These are phyloP conservation scores for Ricordea florida DNA, from an alignment of 92 coral and sea anemone genomes.

Conservation along the genomic window DNA sequence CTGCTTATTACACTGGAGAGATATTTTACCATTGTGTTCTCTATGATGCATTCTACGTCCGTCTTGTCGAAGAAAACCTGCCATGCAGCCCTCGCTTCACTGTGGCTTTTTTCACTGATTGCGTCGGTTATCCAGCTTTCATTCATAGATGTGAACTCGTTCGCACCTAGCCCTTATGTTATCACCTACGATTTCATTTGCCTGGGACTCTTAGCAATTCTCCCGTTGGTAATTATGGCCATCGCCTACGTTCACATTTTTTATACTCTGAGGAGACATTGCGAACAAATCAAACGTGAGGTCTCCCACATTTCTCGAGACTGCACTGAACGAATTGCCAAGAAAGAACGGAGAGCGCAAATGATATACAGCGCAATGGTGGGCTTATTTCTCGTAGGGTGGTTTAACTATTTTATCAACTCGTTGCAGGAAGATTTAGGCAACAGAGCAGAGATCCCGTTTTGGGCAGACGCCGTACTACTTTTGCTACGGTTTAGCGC, in stretches of 20 bases:
- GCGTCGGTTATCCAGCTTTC: constrained; percentile 61
- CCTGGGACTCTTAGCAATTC: constrained; percentile 47
- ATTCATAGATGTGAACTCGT: constrained; percentile 23
- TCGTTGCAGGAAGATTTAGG: constrained; percentile 56
- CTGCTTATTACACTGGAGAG: constrained; percentile 71
- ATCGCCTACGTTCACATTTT: constrained; percentile 67
- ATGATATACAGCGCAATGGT: constrained; percentile 72
- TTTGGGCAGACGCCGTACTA: constrained; percentile 56
- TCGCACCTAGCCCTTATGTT: background rate
- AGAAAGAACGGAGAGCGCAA: constrained; percentile 69
- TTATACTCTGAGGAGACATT: constrained; percentile 56
- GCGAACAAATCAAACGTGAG: constrained; percentile 50
- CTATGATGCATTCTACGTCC: constrained; percentile 37
- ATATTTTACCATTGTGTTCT: constrained; percentile 69
- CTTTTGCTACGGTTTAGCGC: constrained; percentile 55
- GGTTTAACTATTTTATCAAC: constrained; percentile 77
- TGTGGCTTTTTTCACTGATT: constrained; percentile 61
- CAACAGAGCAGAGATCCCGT: constrained; percentile 7
- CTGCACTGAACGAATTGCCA: constrained; percentile 36
- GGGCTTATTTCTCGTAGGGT: constrained; percentile 58
- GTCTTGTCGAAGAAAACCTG: constrained; percentile 7
- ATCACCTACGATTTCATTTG: constrained; percentile 49
- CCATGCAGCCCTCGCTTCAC: background rate
- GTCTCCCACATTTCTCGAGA: constrained; percentile 46
- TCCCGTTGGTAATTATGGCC: constrained; percentile 68